Percentiles rank a stretch among this genome's conserved stretches.
Evolutionary conservation across 2,113 vertebrate genomes (phyloP).

Genomic region (Syrmaticus mikado): DNA sequence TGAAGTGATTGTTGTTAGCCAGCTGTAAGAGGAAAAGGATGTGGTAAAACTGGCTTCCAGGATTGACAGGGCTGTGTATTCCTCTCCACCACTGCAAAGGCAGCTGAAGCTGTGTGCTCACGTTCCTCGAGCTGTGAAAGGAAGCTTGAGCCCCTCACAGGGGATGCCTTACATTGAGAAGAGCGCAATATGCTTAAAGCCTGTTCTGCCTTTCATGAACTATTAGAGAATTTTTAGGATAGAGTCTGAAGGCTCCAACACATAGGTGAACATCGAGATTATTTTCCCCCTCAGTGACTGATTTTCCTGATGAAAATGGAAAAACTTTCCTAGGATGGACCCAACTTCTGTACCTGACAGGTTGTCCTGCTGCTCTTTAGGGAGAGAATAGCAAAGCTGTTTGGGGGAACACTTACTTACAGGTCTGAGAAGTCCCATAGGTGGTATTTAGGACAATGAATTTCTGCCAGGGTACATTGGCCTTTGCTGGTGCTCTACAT

Average conservation of each 20-base stretch:
- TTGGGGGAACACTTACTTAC: neutral
- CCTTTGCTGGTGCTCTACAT: neutral
- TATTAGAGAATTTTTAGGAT: neutral
- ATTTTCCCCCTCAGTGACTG: neutral
- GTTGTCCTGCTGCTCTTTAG: neutral
- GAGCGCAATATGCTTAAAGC: rapidly evolving
- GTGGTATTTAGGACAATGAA: neutral
- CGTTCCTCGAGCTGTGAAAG: neutral
- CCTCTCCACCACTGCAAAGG: neutral
- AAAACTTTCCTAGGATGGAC: neutral
- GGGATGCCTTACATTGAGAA: neutral
- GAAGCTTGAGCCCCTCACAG: neutral
- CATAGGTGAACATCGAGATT: neutral
- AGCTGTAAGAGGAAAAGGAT: neutral
- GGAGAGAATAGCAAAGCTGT: neutral
- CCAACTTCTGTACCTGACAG: neutral
- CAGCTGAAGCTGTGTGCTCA: neutral
- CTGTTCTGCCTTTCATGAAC: neutral
- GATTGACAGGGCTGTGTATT: neutral
- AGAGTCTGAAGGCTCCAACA: neutral
- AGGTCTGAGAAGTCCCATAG: neutral
- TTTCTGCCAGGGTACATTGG: neutral
- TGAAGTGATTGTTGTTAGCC: neutral
- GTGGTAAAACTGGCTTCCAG: neutral
- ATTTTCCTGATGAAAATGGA: neutral